Percentiles rank a stretch among this genome's conserved stretches.
Conservation (phyloP, 1,140 invertebrate genomes). For the Zaprionus ghesquierei region DNA sequence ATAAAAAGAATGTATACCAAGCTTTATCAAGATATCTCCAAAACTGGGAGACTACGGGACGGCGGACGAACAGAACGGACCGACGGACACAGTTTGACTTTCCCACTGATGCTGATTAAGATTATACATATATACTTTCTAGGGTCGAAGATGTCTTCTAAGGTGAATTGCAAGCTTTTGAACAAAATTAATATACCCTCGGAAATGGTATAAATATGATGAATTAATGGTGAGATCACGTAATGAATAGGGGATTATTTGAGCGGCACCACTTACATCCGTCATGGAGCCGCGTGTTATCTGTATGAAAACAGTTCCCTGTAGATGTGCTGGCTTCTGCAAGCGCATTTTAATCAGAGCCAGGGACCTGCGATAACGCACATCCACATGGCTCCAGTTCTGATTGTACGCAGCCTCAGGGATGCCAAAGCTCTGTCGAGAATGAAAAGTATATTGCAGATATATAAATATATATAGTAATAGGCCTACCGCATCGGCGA, state of each 20-base stretch:
- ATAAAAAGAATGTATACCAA: too few relatives aligned
- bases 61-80: too few relatives aligned
- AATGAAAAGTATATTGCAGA: too few relatives aligned
- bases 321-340: constrained; percentile 56
- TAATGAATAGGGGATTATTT: background rate
- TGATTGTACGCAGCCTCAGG: constrained; percentile 65
- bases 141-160: too few relatives aligned
- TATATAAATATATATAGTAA: background rate
- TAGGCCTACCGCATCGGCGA: constrained; percentile 64
- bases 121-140: too few relatives aligned
- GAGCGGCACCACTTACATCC: constrained; percentile 50
- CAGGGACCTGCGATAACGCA: constrained; percentile 59
- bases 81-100: too few relatives aligned
- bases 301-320: constrained; percentile 60
- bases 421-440: constrained; percentile 50
- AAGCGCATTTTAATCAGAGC: constrained; percentile 56
- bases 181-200: too few relatives aligned
- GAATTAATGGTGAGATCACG: background rate
- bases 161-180: too few relatives aligned
- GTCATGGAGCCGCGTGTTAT: constrained; percentile 65
- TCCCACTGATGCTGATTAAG: too few relatives aligned
- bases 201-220: too few relatives aligned
- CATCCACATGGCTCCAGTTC: constrained; percentile 61
- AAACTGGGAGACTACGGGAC: too few relatives aligned
- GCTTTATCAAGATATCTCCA: too few relatives aligned